These are phyloP conservation scores for Sylvilagus bachmani DNA, from an alignment of 2,113 vertebrate species.

Conservation along the genomic window DNA sequence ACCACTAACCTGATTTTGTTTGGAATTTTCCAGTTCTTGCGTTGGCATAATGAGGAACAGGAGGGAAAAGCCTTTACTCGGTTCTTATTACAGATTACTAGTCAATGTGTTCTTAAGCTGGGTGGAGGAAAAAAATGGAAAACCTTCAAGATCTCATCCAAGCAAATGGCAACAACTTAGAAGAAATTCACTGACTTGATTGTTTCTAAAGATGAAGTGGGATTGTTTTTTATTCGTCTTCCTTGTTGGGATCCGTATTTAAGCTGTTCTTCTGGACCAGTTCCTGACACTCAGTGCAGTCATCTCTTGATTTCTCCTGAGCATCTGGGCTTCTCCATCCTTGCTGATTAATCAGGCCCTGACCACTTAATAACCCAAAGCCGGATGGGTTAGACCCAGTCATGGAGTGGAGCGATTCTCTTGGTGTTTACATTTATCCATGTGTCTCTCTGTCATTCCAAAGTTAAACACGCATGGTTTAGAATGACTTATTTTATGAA, in stretches of 20 bases:
- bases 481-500: constrained; percentile 49
- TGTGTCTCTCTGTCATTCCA: constrained; percentile 50
- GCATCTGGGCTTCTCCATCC: background rate
- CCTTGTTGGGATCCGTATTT: constrained; percentile 85
- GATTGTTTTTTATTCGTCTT: constrained; percentile 81
- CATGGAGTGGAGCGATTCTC: constrained; percentile 21
- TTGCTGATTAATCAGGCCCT: background rate
- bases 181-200: constrained; percentile 79
- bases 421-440: constrained; percentile 45
- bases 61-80: constrained; percentile 73
- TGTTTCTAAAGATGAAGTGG: constrained; percentile 75
- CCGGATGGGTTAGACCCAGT: constrained; percentile 15
- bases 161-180: constrained; percentile 77
- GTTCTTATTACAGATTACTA: constrained; percentile 75
- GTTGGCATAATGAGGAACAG: constrained; percentile 88
- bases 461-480: constrained; percentile 53
- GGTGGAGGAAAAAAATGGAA: constrained; percentile 73
- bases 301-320: constrained; percentile 58
- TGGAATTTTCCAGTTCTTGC: constrained; percentile 89
- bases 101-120: constrained; percentile 72
- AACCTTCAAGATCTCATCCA: constrained; percentile 81
- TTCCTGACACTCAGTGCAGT: constrained; percentile 10
- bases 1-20: constrained; percentile 77
- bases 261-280: constrained; percentile 60
- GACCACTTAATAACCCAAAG: background rate